Percentiles rank a stretch among this genome's conserved stretches.
These are phyloP conservation scores for Acrocephalus kingi DNA, from an alignment of 2,113 vertebrate genomes.

Conservation along the genomic window DNA sequence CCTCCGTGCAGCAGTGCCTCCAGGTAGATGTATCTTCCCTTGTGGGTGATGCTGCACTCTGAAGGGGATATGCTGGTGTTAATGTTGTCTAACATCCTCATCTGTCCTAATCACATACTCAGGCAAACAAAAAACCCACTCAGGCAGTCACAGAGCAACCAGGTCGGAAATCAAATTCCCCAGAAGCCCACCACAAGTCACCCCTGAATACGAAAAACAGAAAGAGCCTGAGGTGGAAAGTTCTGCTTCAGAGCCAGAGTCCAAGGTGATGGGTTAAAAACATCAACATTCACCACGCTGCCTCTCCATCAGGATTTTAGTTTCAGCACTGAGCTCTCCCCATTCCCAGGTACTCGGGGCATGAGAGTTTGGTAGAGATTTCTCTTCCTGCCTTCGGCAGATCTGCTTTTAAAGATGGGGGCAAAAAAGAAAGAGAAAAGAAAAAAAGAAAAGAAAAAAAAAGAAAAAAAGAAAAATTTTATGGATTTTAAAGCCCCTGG, in stretches of 20 bases:
- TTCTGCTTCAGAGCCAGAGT: not conserved
- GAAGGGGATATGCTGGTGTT: conserved; percentile 13
- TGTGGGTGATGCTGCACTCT: conserved; percentile 18
- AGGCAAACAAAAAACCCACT: not conserved
- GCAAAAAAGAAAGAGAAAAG: not conserved
- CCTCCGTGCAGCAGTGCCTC: conserved; percentile 89
- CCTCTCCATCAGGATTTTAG: not conserved
- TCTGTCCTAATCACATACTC: not conserved
- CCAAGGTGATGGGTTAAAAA: not conserved
- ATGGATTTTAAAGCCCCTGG: conserved; percentile 23
- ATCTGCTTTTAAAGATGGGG: not conserved
- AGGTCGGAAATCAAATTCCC: not conserved
- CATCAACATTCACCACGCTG: not conserved
- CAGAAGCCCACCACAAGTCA: not conserved
- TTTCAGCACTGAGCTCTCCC: not conserved
- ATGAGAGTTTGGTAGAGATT: not conserved
- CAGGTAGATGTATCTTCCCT: conserved; percentile 80
- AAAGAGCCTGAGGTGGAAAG: not conserved
- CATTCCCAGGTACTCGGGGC: not conserved
- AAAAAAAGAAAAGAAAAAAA: not conserved
- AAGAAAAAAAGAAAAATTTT: not conserved
- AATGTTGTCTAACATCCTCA: conserved; percentile 66
- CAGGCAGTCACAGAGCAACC: not conserved
- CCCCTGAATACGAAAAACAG: not conserved
- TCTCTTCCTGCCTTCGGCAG: not conserved